Evolutionary conservation across 30 jellyfish, hydroid and myxozoan genomes (phyloP).

Genomic region (Aurelia coerulea): DNA sequence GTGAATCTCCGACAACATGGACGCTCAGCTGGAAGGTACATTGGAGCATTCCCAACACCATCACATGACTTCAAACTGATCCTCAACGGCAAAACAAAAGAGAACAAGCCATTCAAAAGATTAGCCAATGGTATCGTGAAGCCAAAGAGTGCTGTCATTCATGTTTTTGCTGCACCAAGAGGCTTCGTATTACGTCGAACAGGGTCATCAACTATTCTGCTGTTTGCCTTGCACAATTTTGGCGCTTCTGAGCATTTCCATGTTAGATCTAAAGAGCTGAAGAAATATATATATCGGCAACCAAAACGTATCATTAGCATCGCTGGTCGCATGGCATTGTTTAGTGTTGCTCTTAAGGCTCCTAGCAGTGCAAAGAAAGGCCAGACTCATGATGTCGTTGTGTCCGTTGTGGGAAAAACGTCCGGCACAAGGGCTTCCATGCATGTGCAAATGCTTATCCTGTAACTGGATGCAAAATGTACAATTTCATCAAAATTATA

Average conservation of each 20-base stretch:
- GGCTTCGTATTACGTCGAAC: not conserved
- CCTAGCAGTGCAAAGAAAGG: slow-evolving; percentile 22
- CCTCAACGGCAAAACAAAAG: slow-evolving; percentile 9
- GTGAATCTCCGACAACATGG: slow-evolving; percentile 5
- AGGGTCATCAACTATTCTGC: not conserved
- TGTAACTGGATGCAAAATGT: no score
- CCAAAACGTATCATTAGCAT: not conserved
- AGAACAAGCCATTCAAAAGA: slow-evolving; percentile 3
- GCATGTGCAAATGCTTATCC: slow-evolving; percentile 9
- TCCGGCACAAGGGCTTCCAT: slow-evolving; percentile 13
- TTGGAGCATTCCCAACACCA: slow-evolving; percentile 12
- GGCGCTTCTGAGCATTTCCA: slow-evolving; percentile 5
- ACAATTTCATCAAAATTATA: no score
- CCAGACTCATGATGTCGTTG: not conserved
- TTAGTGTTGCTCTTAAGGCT: slow-evolving; percentile 14
- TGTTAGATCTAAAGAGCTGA: not conserved
- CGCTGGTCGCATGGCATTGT: slow-evolving; percentile 20
- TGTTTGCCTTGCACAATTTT: slow-evolving; percentile 13
- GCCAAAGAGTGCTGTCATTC: not conserved
- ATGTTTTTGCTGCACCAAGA: slow-evolving; percentile 36
- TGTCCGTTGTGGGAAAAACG: slow-evolving; percentile 14
- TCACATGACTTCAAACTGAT: slow-evolving; percentile 14
- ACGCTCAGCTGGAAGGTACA: slow-evolving; percentile 12
- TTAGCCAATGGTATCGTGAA: not conserved
- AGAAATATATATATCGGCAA: not conserved